phyloP scores from a whole-genome alignment of 1,140 invertebrate genomes.

The Pseudomyrmex sp. region DNA sequence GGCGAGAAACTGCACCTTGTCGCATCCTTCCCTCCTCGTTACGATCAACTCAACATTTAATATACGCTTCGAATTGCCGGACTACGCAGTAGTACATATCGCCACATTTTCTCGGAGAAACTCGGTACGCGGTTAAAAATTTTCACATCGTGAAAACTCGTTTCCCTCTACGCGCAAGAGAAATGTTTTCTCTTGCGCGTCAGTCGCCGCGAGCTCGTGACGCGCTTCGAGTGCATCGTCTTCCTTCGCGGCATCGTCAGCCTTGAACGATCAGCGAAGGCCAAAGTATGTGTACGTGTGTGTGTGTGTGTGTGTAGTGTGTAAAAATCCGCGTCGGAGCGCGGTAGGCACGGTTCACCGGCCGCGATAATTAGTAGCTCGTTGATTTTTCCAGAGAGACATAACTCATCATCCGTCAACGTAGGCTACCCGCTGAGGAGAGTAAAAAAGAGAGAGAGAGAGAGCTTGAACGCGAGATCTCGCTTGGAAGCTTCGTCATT shows the following conservation, averaged over 20 bases:
- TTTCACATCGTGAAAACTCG: too few relatives aligned
- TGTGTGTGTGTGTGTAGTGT: too few relatives aligned
- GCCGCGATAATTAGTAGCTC: conserved; percentile 63
- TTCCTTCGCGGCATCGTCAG: neutral
- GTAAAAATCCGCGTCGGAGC: neutral
- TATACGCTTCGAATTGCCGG: too few relatives aligned
- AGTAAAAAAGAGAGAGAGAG: neutral
- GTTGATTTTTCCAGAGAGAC: conserved; percentile 63
- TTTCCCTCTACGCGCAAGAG: neutral
- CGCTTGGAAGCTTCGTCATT: conserved; percentile 47
- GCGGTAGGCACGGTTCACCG: conserved; percentile 56
- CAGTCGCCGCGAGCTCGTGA: conserved; percentile 41
- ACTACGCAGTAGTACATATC: too few relatives aligned
- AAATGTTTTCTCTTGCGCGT: conserved; percentile 27
- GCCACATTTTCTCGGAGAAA: too few relatives aligned
- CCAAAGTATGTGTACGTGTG: conserved; percentile 45
- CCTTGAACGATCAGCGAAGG: conserved; percentile 67
- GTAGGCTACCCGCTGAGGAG: conserved; percentile 59
- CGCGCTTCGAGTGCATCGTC: conserved; percentile 52
- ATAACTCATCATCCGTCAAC: conserved; percentile 71
- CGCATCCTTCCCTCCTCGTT: too few relatives aligned
- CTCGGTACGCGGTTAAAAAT: too few relatives aligned
- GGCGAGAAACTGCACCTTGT: too few relatives aligned
- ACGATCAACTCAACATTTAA: too few relatives aligned
- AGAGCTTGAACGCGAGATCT: neutral